Evolutionary conservation across 2,888 invertebrate species (phyloP), one percentile per base, ranked within the genome.

Genomic region (Idaea dimidiata): DNA sequence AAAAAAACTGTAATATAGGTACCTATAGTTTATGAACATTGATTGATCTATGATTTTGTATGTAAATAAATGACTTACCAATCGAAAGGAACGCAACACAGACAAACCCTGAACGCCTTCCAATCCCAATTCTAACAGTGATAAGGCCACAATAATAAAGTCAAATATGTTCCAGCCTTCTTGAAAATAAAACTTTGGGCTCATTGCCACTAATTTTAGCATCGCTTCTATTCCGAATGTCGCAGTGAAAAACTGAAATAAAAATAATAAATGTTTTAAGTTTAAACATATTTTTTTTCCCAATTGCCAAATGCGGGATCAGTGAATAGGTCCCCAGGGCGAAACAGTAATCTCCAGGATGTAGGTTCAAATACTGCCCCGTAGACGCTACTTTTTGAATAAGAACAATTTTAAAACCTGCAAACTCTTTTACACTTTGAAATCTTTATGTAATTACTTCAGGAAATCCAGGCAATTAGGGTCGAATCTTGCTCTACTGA

Each of bases 101-200:
- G 99, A 99, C 88, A 99, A 94, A 88, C 99, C 99, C 93, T 98
- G 97, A 79, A 99, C 97, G 76, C 97, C 97, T 92, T 97, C 97
- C 79, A 99, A 94, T 78, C 97, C 96, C 86, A 99, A 94, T 93
- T 99, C 99, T 82, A 99, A 93, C 75, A 99, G 93, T 77, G 99
- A 99, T 81, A 99, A 95, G 72, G 97, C 96, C 82, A 99, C 99
- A 88, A 99, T 99, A 82, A 99, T 97, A 91, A 99, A 98, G 94
- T 99, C 99, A 91, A 99, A 99, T 83, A 98, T 97, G 91, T 99
- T 99, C 99, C 99, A 99, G 75, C 98, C 98, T 89, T 98, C 98
- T 94, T 98, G 97, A 93, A 99, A 98, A 93, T 99, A 99, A 93
- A 94, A 97, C 86, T 98, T 97, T 66, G 99, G 98, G 91, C 98